Conservation (phyloP, 2,113 vertebrate species). For the Gorsachius goisagi region DNA sequence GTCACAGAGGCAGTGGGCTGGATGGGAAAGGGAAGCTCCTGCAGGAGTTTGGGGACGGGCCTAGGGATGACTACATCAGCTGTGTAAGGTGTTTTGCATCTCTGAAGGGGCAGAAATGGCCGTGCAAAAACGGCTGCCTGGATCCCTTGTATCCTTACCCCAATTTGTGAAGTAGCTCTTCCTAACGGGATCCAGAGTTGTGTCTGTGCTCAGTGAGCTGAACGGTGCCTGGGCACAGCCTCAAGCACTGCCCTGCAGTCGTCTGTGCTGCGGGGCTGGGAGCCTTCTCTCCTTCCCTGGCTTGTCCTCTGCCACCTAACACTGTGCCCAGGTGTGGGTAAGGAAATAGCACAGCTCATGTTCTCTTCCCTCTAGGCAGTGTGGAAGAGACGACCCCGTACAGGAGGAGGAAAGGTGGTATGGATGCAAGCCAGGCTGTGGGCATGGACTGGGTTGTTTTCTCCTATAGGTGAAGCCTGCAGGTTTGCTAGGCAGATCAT, state of each 20-base stretch:
- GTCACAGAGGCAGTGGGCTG: neutral
- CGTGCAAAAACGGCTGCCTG: neutral
- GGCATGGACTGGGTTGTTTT: neutral
- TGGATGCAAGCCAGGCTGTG: neutral
- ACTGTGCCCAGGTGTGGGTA: neutral
- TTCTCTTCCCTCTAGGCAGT: neutral
- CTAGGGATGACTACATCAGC: neutral
- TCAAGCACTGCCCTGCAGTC: neutral
- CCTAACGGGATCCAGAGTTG: neutral
- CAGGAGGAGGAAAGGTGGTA: neutral
- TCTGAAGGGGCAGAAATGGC: neutral
- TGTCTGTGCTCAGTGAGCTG: neutral
- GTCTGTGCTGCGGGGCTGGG: neutral
- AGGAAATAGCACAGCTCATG: neutral
- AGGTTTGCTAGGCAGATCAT: neutral
- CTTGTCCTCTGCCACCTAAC: neutral
- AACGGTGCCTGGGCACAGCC: neutral
- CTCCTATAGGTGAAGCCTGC: neutral
- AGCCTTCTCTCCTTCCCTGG: neutral
- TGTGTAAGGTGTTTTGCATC: neutral
- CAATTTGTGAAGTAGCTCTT: neutral
- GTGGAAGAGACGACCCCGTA: neutral
- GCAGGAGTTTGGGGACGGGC: neutral
- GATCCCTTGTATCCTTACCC: neutral
- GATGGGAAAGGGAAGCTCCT: neutral